Evolutionary conservation across 1,140 invertebrate genomes (phyloP).

Genomic region (Polypedilum vanderplanki): DNA sequence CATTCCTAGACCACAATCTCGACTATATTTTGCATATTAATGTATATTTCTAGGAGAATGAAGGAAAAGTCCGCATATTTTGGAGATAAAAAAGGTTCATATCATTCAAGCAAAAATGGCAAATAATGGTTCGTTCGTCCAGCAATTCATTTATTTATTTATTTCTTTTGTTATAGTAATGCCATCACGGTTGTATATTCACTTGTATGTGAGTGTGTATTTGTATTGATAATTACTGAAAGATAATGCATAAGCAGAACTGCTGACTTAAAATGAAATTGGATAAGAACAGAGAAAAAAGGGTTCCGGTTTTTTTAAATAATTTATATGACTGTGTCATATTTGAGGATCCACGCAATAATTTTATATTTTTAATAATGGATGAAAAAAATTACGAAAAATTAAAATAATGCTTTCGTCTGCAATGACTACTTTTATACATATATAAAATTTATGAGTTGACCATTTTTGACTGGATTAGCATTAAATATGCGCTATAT

Average conservation of each 20-base stretch:
- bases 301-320: background rate
- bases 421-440: constrained; percentile 10
- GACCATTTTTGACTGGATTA: too few species aligned
- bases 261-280: background rate
- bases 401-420: constrained; percentile 1
- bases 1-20: background rate
- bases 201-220: background rate
- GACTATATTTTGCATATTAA: constrained; percentile 22
- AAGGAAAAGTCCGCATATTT: too few species aligned
- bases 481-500: too few species aligned
- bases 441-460: background rate
- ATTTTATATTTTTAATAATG: constrained; percentile 24
- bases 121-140: background rate
- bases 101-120: background rate
- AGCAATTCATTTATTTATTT: constrained; percentile 27
- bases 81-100: background rate
- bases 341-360: constrained; percentile 21
- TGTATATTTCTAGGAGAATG: background rate
- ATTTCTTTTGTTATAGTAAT: background rate
- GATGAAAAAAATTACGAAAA: background rate
- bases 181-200: background rate
- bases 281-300: background rate
- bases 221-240: constrained; percentile 25
- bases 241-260: background rate
- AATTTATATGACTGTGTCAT: background rate